Evolutionary conservation across 2,888 invertebrate species (phyloP), one percentile per base, ranked within the genome.

Genomic region (Campoletis raptor): DNA sequence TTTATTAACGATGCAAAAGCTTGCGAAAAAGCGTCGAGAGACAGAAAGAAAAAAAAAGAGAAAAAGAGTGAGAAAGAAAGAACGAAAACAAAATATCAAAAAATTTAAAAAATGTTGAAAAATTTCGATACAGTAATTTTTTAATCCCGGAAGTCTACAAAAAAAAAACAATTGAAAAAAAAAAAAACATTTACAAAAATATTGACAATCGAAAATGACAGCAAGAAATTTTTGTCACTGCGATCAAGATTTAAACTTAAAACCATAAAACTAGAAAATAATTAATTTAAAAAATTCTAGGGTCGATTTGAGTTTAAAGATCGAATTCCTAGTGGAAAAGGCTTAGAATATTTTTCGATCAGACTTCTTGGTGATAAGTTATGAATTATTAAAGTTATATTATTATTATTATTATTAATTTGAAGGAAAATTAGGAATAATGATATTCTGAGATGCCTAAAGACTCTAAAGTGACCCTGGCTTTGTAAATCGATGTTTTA

Each of bases 1-100:
- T 83, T 83, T 83, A 86, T 86, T 81, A 83, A 86, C 86, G 72
- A 83, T 77, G 57, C 72, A 70, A 36, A 52, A 66, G 64, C 48
- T 73, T 37, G 48, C 24, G 72, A 10, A 57, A 57, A 37, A 67
- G 69, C 24, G 64, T 18, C 40, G n/a, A 37, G 37, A 42, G 24
- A 18, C 5, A 3, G 73, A 36, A 15, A 30, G 45, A 30, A n/a
- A n/a, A 21, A 18, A 21, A 21, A 12, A 9, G n/a, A 9, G 18
- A 42, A 12, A 36, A 36, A 24, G 42, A 24, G 24, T 37, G 30
- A 45, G 24, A 40, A 7, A 4, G 30, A 48, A 21, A 21, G 10
- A 54, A 21, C 21, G 15, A 3, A 18, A 3, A 18, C 15, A 9
- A 24, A 57, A 24, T 1, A 57, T 0, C 0, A 57, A 2, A 24